Evolutionary conservation across 2,888 invertebrate species (phyloP), one percentile per base, ranked within the genome.

Genomic region (Neoscelio sp.): DNA sequence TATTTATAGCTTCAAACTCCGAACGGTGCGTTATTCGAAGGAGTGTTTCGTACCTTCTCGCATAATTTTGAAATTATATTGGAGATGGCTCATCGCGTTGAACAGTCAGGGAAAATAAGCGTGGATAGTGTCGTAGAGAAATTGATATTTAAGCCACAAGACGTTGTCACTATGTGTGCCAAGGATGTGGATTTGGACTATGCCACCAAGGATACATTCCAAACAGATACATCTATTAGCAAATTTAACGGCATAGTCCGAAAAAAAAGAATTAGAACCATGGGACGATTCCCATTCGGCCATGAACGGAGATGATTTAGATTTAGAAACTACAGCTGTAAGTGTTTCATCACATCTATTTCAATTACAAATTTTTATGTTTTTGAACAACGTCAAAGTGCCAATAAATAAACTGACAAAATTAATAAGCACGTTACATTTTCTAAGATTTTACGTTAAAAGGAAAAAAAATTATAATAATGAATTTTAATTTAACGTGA

Each of bases 1-100:
- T 23, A 15, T 82, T 75, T 60, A n/a, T 81, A 91, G 91, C 94
- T 96, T 85, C 94, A 95, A 87, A 95, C 97, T 62, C 94, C 95
- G 89, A 96, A 96, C 84, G 97, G 97, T 82, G 94, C 94, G 84
- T 92, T 95, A 67, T 97, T 95, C 93, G 97, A 98, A 91, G 98
- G 98, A 15, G 94, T 98, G 78, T 96, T 98, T 89, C 94, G 95
- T 89, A 97, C 98, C 33, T 97, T 97, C 91, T 97, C 97, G 82
- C 94, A 95, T 85, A 94, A 95, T 90, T 97, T 97, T 91, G 97
- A 97, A 89, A 94, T 96, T 78, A 97, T 97, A 77, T 91, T 98
- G 90, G 97, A 97, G 91, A 93, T 96, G 91, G 97, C 96, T 44
- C 96, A 97, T 89, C 95, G 95, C 89, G 94, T 96, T 68, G 95